Base-by-base conservation (phyloP, 2,888 invertebrate species). In the Caenorhabditis sp. region DNA sequence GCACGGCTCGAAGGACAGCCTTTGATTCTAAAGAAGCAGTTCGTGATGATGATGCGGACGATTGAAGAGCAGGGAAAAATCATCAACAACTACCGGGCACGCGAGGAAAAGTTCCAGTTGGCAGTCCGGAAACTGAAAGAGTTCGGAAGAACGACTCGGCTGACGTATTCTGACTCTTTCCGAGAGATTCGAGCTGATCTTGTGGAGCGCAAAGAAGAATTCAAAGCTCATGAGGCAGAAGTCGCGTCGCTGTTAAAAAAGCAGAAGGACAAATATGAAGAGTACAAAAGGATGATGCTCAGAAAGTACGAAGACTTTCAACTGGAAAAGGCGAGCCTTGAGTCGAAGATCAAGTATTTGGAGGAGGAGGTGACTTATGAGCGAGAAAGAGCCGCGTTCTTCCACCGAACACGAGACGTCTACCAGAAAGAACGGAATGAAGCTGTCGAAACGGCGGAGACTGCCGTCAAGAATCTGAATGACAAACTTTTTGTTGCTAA, bases 401-500 rank as follows among this genome's bases (percentile, higher is more conserved):
- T 17, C 20, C n/a, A 70, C 7, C 24, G 48, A 8, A 11, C 2
- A 6, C 56, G 27, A 17, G 62, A 62, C 9, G 45, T 26, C 5
- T 35, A 27, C 26, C 58, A 70, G 27, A 53, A 58, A 35, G 41
- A 68, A 9, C 32, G 11, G 15, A 58, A 45, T n/a, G 48, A 63
- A 20, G 63, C 76, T 0, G 22, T 22, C 9, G 39, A 17, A 5
- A 17, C 41, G n/a, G 52, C 63, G 9, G 27, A 76, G 11, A 46
- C 55, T 4, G 68, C 68, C 7, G 53, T 62, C 9, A 32, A 22
- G 17, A 76, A 76, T 22, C 41, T 79, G 37, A 46, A 50, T 8
- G 79, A 79, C 30, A 30, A 59, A 13, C 27, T 79, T 6, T 79
- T 26, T n/a, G 39, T 79, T 2, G 62, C 61, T n/a, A 13, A 80